These are phyloP conservation scores for Drosophila putrida DNA, from an alignment of 2,888 invertebrate species.

Conservation along the genomic window DNA sequence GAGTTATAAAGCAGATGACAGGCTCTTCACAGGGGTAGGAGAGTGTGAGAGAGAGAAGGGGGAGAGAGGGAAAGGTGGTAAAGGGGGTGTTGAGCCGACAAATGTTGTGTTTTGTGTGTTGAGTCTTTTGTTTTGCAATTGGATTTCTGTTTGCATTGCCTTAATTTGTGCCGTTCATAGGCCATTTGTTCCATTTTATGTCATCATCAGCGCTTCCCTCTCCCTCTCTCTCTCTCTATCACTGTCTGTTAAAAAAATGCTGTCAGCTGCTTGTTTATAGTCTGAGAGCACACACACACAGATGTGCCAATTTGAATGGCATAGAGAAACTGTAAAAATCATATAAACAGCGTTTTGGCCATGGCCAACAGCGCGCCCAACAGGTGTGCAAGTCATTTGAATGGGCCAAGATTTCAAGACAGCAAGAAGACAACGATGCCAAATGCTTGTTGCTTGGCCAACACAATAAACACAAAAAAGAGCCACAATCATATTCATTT, in stretches of 20 bases:
- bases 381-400: slow-evolving; percentile 71
- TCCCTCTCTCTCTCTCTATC: not conserved
- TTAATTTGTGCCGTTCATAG: slow-evolving; percentile 77
- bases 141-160: slow-evolving; percentile 74
- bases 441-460: slow-evolving; percentile 36
- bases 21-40: slow-evolving; percentile 4
- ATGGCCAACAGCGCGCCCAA: slow-evolving; percentile 64
- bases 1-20: slow-evolving; percentile 73
- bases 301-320: slow-evolving; percentile 66
- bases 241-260: slow-evolving; percentile 51
- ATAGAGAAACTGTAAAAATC: slow-evolving; percentile 53
- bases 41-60: not conserved
- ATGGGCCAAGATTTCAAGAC: slow-evolving; percentile 59
- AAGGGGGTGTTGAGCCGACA: slow-evolving; percentile 65
- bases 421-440: slow-evolving; percentile 40
- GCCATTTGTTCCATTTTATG: slow-evolving; percentile 81
- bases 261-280: slow-evolving; percentile 62
- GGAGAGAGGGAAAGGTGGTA: slow-evolving; percentile 1
- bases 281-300: slow-evolving; percentile 45
- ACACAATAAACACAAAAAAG: slow-evolving; percentile 46
- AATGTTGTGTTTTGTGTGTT: slow-evolving; percentile 61
- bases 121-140: slow-evolving; percentile 71
- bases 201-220: slow-evolving; percentile 70
- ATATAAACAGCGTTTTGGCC: slow-evolving; percentile 52
- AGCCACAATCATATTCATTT: slow-evolving; percentile 48